phyloP scores from a whole-genome alignment of 35 echinoderm and acorn worm species.

The Eucidaris tribuloides region DNA sequence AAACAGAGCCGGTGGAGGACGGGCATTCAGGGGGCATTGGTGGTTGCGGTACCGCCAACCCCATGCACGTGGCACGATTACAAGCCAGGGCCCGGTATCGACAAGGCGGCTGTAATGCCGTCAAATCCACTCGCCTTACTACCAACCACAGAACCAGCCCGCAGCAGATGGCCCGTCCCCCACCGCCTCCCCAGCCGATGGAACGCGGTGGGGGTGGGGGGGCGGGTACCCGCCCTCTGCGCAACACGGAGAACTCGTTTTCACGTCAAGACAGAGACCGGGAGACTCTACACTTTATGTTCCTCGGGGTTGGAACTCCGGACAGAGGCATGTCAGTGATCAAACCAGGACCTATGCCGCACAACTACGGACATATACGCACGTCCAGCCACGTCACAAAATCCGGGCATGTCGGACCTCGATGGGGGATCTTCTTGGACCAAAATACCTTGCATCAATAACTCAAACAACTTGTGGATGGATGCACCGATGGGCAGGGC shows the following conservation, averaged over 20 bases:
- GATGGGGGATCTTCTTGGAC: conserved; percentile 44
- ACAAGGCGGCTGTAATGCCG: conserved; percentile 1
- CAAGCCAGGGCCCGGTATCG: conserved; percentile 4
- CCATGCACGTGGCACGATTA: background rate
- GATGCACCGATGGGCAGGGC: too few species aligned
- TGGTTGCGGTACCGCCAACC: background rate
- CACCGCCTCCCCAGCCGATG: background rate
- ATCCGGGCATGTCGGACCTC: conserved; percentile 18
- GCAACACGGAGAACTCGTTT: conserved; percentile 20
- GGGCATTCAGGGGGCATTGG: background rate
- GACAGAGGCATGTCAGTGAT: conserved; percentile 38
- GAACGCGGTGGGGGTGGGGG: background rate
- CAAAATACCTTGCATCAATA: conserved; percentile 48
- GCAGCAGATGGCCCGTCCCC: background rate
- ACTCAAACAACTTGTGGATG: background rate
- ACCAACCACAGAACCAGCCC: conserved; percentile 1
- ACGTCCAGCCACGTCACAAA: conserved; percentile 14
- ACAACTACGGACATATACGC: conserved; percentile 24
- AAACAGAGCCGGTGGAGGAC: conserved; percentile 47
- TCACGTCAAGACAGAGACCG: conserved; percentile 34
- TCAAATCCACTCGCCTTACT: conserved; percentile 39
- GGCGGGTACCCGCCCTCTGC: background rate
- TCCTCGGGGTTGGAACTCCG: conserved; percentile 25
- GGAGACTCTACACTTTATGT: conserved; percentile 28
- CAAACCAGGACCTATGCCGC: conserved; percentile 31